Evolutionary conservation across 23 tunicate species (phyloP).

Genomic region (Styela plicata): DNA sequence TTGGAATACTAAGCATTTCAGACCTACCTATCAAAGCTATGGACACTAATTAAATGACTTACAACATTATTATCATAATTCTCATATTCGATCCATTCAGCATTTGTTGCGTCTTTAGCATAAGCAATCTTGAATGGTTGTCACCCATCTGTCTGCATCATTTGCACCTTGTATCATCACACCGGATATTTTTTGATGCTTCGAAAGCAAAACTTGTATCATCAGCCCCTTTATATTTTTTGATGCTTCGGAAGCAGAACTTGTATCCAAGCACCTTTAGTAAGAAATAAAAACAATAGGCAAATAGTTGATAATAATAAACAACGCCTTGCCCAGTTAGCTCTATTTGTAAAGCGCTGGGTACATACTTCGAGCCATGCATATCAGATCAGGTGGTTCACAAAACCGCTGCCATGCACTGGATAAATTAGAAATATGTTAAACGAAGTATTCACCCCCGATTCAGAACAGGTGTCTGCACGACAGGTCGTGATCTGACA

Average conservation of each 20-base stretch:
- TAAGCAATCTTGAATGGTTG: slow-evolving; percentile 60
- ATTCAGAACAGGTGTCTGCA: too few species aligned
- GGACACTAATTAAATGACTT: neutral
- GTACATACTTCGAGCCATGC: too few species aligned
- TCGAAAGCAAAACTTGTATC: slow-evolving; percentile 60
- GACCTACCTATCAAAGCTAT: neutral
- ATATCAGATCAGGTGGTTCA: too few species aligned
- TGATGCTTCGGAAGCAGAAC: slow-evolving; percentile 51
- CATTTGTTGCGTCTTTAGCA: slow-evolving; percentile 56
- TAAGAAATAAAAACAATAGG: neutral
- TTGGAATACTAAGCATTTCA: too few species aligned
- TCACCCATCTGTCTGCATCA: slow-evolving; percentile 67
- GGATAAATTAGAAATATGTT: too few species aligned
- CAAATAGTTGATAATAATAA: too few species aligned
- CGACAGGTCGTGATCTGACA: too few species aligned
- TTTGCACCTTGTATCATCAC: slow-evolving; percentile 67
- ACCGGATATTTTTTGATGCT: slow-evolving; percentile 56
- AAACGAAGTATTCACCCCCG: too few species aligned
- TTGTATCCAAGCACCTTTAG: slow-evolving; percentile 43
- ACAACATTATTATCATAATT: slow-evolving; percentile 64
- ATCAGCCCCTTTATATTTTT: slow-evolving; percentile 58
- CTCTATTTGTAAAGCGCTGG: too few species aligned
- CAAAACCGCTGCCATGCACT: too few species aligned
- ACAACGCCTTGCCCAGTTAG: too few species aligned
- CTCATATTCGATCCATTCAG: slow-evolving; percentile 56